Evolutionary conservation across 2,797 vertebrate species (phyloP).

Genomic region (Micropoecilia bifurca): DNA sequence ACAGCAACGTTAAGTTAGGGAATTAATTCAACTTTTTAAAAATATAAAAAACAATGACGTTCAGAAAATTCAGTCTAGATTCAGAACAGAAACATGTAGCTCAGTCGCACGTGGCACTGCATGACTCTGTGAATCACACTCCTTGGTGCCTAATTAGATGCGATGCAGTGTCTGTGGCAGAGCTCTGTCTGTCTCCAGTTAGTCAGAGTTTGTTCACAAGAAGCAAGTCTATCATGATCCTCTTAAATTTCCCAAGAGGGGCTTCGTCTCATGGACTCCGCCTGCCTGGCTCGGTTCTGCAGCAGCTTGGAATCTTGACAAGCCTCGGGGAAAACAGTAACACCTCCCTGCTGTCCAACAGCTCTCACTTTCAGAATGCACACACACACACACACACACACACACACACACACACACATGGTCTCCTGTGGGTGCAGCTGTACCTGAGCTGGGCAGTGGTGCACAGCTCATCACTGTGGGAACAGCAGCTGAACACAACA

Average conservation of each 20-base stretch:
- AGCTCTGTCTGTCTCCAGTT: constrained; percentile 27
- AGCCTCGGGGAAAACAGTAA: constrained; percentile 22
- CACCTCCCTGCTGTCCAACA: constrained; percentile 7
- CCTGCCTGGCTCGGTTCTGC: constrained; percentile 50
- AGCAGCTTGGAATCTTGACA: constrained; percentile 41
- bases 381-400: constrained; percentile 4
- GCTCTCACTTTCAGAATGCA: constrained; percentile 31
- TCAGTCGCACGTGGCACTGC: constrained; percentile 16
- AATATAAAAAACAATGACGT: no score
- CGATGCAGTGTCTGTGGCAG: constrained; percentile 27
- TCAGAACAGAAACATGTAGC: constrained; percentile 6
- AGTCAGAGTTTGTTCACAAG: constrained; percentile 31
- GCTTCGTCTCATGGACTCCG: constrained; percentile 20
- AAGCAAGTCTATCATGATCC: constrained; percentile 39
- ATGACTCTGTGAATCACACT: constrained; percentile 30
- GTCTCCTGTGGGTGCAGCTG: constrained; percentile 15
- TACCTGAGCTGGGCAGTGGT: constrained; percentile 40
- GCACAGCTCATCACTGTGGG: constrained; percentile 20
- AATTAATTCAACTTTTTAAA: no score
- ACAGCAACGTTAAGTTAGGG: no score
- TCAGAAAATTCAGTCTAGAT: neutral
- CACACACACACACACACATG: neutral
- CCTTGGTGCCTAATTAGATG: constrained; percentile 56
- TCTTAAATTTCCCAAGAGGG: constrained; percentile 59
- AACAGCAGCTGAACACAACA: constrained; percentile 23